Evolutionary conservation across 2,797 vertebrate species (phyloP).

Genomic region (Sebastes itinus): DNA sequence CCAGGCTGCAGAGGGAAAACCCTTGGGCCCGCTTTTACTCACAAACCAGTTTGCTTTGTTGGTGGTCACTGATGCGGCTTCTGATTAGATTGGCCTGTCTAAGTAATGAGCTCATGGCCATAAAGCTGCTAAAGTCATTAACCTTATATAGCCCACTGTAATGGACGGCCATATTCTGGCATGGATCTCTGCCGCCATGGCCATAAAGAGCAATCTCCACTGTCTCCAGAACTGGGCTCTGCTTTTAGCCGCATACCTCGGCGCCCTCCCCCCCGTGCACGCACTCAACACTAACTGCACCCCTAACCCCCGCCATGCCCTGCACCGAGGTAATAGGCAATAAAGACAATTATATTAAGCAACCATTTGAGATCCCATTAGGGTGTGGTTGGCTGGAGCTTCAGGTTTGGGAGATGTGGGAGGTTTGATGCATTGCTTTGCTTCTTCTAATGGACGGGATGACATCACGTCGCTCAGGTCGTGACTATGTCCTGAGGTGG

Average conservation of each 20-base stretch:
- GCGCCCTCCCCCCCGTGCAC: background rate
- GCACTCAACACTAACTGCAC: slow-evolving; percentile 43
- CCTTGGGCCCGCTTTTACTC: slow-evolving; percentile 43
- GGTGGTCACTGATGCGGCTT: slow-evolving; percentile 47
- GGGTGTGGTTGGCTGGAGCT: slow-evolving; percentile 44
- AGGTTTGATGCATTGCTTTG: slow-evolving; percentile 49
- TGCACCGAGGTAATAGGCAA: slow-evolving; percentile 57
- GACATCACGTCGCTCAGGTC: slow-evolving; percentile 40
- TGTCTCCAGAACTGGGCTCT: slow-evolving; percentile 48
- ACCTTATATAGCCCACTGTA: slow-evolving; percentile 68
- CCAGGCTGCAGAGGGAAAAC: slow-evolving; percentile 26
- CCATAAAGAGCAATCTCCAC: slow-evolving; percentile 70
- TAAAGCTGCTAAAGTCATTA: slow-evolving; percentile 80
- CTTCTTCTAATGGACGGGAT: slow-evolving; percentile 38
- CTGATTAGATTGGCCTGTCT: slow-evolving; percentile 74
- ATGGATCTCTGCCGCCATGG: slow-evolving; percentile 43
- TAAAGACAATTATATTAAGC: slow-evolving; percentile 73
- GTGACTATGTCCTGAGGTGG: slow-evolving; percentile 27
- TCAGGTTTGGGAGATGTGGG: slow-evolving; percentile 32
- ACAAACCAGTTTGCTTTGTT: slow-evolving; percentile 45
- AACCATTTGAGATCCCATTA: slow-evolving; percentile 69
- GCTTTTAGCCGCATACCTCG: slow-evolving; percentile 57
- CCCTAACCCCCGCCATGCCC: slow-evolving; percentile 25
- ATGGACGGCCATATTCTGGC: slow-evolving; percentile 68
- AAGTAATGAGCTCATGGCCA: slow-evolving; percentile 76